Percentiles rank a stretch among this genome's conserved stretches.
Conservation (phyloP, 2,888 invertebrate genomes). For the Cosmia pyralina region DNA sequence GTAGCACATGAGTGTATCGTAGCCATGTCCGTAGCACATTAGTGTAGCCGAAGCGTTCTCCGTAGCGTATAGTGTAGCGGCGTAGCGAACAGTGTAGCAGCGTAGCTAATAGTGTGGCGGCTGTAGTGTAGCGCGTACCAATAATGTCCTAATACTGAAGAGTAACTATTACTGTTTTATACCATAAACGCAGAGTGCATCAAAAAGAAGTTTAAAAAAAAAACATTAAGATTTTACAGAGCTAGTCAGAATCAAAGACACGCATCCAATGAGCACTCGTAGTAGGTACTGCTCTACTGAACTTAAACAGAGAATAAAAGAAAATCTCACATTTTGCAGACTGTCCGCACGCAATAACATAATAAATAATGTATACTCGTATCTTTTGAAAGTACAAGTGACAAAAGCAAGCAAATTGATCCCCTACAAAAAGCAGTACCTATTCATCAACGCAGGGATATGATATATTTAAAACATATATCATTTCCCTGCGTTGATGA, state of each 20-base stretch:
- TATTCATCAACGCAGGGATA: slow-evolving; percentile 20
- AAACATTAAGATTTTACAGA: not conserved
- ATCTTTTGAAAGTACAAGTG: slow-evolving; percentile 51
- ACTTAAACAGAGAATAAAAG: slow-evolving; percentile 22
- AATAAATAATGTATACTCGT: slow-evolving; percentile 42
- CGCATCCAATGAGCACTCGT: slow-evolving; percentile 1
- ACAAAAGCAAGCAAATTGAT: slow-evolving; percentile 26
- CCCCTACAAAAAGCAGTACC: slow-evolving; percentile 34
- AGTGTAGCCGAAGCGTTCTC: not conserved
- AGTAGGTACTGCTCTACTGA: slow-evolving; percentile 33
- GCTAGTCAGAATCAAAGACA: slow-evolving; percentile 1
- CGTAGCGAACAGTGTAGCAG: not conserved
- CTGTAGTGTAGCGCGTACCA: not conserved
- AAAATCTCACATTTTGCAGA: slow-evolving; percentile 35
- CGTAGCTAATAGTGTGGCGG: no score
- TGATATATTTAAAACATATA: no score
- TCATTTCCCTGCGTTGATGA: no score
- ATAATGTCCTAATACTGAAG: not conserved
- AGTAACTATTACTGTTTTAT: not conserved
- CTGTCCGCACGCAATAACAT: slow-evolving; percentile 22
- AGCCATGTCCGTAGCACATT: not conserved
- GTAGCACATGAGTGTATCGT: not conserved
- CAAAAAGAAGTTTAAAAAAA: not conserved
- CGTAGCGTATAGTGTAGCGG: slow-evolving; percentile 2
- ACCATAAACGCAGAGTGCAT: not conserved